A percentile compares a stretch with the other conserved stretches of the same genome.
These are phyloP conservation scores for Chionomys nivalis DNA, from an alignment of 2,113 vertebrate genomes.

Conservation along the genomic window DNA sequence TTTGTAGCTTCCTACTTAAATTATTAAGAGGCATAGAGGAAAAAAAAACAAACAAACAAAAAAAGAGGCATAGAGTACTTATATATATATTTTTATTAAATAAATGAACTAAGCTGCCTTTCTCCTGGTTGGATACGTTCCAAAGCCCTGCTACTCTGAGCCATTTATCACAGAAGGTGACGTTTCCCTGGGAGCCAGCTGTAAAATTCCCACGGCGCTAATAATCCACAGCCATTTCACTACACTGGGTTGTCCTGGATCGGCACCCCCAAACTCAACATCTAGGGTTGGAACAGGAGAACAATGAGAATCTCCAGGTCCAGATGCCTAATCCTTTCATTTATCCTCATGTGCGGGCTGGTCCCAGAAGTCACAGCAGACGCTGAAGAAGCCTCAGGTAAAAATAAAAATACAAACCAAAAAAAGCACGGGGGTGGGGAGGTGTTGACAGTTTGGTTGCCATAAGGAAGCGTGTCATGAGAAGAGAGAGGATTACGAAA, in stretches of 20 bases:
- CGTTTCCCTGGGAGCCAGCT: conserved; percentile 77
- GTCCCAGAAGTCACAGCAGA: conserved; percentile 46
- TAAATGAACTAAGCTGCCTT: conserved; percentile 7
- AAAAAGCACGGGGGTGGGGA: not conserved
- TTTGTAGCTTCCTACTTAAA: not conserved
- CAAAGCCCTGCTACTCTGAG: not conserved
- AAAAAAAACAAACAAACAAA: too few relatives aligned
- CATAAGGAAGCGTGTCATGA: not conserved
- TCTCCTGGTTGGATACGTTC: conserved; percentile 32
- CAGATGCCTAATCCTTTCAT: not conserved
- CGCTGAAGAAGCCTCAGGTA: conserved; percentile 73
- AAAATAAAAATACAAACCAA: conserved; percentile 55
- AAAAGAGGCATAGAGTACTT: not conserved
- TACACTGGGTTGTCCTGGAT: conserved; percentile 31
- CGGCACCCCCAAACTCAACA: fast-evolving
- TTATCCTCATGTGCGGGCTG: conserved; percentile 36
- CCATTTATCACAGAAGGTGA: conserved; percentile 75
- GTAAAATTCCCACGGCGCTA: conserved; percentile 78
- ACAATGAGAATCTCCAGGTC: not conserved
- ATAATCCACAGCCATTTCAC: not conserved
- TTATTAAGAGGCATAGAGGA: not conserved
- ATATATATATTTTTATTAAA: not conserved
- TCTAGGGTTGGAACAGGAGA: fast-evolving
- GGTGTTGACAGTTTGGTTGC: too few relatives aligned
- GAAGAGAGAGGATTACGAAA: not conserved